Conservation (phyloP, 1,140 invertebrate species). For the Zophobas morio region DNA sequence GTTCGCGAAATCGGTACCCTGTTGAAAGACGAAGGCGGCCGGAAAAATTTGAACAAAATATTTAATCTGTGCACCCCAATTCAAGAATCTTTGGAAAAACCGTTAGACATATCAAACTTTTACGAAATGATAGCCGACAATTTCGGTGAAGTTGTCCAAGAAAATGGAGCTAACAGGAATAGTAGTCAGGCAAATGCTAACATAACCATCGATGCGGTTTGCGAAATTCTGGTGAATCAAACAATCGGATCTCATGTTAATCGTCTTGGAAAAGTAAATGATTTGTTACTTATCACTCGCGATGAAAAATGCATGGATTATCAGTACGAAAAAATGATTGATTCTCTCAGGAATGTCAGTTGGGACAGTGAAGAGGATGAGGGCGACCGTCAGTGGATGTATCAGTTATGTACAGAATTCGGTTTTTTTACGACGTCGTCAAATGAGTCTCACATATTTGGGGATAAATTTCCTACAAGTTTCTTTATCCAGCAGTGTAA, state of each 20-base stretch:
- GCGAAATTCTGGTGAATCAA: conserved; percentile 81
- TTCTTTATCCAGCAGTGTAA: conserved; percentile 88
- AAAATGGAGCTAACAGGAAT: conserved; percentile 93
- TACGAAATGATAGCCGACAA: conserved; percentile 85
- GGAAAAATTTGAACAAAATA: conserved; percentile 75
- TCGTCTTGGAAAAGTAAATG: conserved; percentile 82
- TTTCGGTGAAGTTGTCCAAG: conserved; percentile 91
- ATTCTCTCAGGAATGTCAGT: conserved; percentile 77
- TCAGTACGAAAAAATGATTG: conserved; percentile 85
- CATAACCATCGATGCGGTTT: conserved; percentile 85
- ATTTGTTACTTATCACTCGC: conserved; percentile 77
- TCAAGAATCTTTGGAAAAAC: conserved; percentile 73
- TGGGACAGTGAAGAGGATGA: conserved; percentile 77
- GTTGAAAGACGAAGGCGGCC: conserved; percentile 74
- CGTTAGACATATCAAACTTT: conserved; percentile 85
- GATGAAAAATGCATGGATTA: conserved; percentile 88
- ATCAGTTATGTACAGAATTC: conserved; percentile 96
- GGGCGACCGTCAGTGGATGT: conserved; percentile 90
- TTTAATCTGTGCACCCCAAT: conserved; percentile 87
- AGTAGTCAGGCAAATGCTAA: conserved; percentile 74
- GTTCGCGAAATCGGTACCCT: conserved; percentile 77
- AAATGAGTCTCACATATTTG: conserved; percentile 81
- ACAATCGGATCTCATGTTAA: conserved; percentile 75
- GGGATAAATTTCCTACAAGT: conserved; percentile 81
- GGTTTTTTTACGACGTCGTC: conserved; percentile 94